Evolutionary conservation across 1,140 invertebrate genomes (phyloP).

Genomic region (Halyomorpha halys): DNA sequence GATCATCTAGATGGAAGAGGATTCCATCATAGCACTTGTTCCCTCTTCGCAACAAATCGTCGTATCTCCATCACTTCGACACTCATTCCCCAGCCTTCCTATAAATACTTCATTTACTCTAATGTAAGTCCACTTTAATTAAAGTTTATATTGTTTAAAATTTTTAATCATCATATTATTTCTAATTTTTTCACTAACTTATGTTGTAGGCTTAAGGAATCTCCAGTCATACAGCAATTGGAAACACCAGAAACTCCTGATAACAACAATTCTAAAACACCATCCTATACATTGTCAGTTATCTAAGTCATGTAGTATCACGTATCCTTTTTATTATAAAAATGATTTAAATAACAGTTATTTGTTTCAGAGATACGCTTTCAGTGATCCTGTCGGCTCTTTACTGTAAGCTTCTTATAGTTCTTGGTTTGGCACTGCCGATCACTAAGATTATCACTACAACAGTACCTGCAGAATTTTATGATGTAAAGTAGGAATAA

Average conservation of each 20-base stretch:
- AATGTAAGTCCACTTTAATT: no score
- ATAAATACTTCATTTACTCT: neutral
- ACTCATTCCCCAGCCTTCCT: neutral
- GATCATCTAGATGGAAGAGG: neutral
- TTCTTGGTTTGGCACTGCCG: constrained; percentile 17
- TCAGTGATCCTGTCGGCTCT: constrained; percentile 4
- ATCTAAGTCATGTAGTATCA: no score
- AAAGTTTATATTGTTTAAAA: no score
- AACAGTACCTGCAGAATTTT: constrained; percentile 4
- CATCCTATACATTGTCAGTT: no score
- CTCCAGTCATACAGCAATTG: no score
- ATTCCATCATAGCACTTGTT: neutral
- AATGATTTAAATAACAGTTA: neutral
- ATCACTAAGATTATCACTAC: neutral
- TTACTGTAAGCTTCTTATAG: constrained; percentile 19
- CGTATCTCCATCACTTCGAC: neutral
- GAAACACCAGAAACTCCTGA: no score
- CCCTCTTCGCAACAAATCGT: neutral
- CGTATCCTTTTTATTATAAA: no score
- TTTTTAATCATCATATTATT: no score
- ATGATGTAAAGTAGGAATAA: constrained; percentile 10
- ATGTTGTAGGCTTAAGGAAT: no score
- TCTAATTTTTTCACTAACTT: no score
- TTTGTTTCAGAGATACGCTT: constrained; percentile 18
- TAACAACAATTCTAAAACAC: no score